Evolutionary conservation across 2,888 invertebrate genomes (phyloP), one percentile per base, ranked within the genome.

Genomic region (Synanthedon myopaeformis): DNA sequence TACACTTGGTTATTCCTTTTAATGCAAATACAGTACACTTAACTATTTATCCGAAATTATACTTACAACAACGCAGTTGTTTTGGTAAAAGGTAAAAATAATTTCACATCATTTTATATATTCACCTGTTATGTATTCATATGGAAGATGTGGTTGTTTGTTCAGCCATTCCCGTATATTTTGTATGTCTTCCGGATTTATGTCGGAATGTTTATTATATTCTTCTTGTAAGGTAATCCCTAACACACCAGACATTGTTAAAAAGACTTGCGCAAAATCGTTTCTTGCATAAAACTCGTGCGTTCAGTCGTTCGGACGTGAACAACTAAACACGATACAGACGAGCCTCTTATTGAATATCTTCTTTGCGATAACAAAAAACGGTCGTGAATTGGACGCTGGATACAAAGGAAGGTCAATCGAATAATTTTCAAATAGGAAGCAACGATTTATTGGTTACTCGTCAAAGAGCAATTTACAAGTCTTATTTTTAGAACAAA

Each of bases 81-180:
- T 5, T 23, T 23, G 1, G 23, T 5, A 23, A 23, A 23, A 1
- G 23, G 1, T 23, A 23, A 14, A 17, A 41, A 42, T 42, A 3
- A 42, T 8, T 53, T 41, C 12, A 49, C 53, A 10, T 52, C 4
- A 23, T 23, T 5, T 23, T 23, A 23, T 5, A 23, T 1, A 63
- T 65, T 65, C 67, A 89, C 89, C 89, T 58, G 75, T 80, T 42
- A 90, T 76, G 64, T 88, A 70, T 52, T 65, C 62, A 54, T 64
- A 55, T 8, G 91, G 89, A 57, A 93, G 75, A 75, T 93, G 92
- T 0, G 89, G 86, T 65, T 92, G 92, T 51, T 87, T 88, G 17
- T 80, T 74, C 41, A 89, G 74, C 92, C 93, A 93, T 52, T 89
- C 83, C 59, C 83, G 67, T 51, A 93, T 72, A 55, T 79, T 81